phyloP scores from a whole-genome alignment of 2,888 invertebrate species.

The Plagodis pulveraria region DNA sequence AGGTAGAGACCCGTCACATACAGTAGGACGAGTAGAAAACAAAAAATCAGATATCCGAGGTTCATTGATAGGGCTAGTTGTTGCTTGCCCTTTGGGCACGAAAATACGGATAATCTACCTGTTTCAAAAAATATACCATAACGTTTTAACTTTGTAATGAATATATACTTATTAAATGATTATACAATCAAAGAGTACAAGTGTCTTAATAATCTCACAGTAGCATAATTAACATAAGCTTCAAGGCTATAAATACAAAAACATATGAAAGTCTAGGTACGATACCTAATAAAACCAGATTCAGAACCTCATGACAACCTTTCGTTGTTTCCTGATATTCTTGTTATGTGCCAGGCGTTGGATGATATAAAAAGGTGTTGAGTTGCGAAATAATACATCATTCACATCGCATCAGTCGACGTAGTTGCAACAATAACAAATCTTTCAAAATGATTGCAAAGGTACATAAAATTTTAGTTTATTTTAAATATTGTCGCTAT shows the following conservation, averaged over 20 bases:
- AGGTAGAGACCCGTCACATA: too few species aligned
- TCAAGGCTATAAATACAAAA: conserved; percentile 8
- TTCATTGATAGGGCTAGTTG: too few species aligned
- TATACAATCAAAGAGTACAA: not conserved
- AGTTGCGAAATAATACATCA: conserved; percentile 43
- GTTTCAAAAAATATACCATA: too few species aligned
- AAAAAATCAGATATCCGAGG: too few species aligned
- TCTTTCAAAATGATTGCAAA: conserved; percentile 67
- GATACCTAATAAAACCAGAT: not conserved
- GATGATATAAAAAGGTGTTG: conserved; percentile 53
- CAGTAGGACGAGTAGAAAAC: too few species aligned
- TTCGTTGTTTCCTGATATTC: conserved; percentile 46
- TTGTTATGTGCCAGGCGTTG: conserved; percentile 35
- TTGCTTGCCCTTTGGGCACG: too few species aligned
- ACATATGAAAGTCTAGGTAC: conserved; percentile 15
- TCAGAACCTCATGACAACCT: conserved; percentile 24
- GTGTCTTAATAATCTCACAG: not conserved
- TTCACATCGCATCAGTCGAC: conserved; percentile 49
- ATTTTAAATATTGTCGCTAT: too few species aligned
- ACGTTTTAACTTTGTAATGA: too few species aligned
- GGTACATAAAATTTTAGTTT: conserved; percentile 47
- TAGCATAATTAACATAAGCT: conserved; percentile 1
- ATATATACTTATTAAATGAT: too few species aligned
- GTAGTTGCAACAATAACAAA: conserved; percentile 58
- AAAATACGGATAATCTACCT: too few species aligned